Evolutionary conservation across 2,113 vertebrate species (phyloP).

Genomic region (Puntigrus tetrazona): DNA sequence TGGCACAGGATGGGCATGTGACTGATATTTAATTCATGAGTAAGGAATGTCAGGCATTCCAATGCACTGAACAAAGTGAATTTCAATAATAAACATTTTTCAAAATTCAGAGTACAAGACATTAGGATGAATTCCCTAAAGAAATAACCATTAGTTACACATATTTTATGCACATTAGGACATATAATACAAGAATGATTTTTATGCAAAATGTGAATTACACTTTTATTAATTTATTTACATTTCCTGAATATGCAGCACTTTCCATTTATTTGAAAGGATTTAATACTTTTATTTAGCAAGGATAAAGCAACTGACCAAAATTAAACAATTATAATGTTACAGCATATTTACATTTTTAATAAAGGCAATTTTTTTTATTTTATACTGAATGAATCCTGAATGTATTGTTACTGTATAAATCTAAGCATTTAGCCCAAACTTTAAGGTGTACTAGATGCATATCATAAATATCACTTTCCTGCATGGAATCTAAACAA

Average conservation of each 20-base stretch:
- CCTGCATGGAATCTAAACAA: no score
- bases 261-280: not conserved
- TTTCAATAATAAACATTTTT: conserved; percentile 22
- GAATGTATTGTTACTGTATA: not conserved
- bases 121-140: not conserved
- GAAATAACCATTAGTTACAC: not conserved
- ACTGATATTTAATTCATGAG: conserved; percentile 56
- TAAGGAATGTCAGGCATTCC: conserved; percentile 26
- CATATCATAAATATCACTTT: no score
- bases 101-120: not conserved
- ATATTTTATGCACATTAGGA: not conserved
- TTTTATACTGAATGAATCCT: not conserved
- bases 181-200: not conserved
- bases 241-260: not conserved
- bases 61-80: conserved; percentile 18
- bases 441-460: no score
- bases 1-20: conserved; percentile 50
- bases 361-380: not conserved
- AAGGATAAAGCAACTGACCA: no score
- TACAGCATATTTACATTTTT: not conserved
- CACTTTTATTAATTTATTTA: not conserved
- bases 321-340: not conserved
- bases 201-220: not conserved
- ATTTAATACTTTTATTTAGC: not conserved
- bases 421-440: not conserved